phyloP scores from a whole-genome alignment of 2,797 vertebrate species.

The Hyperoplus immaculatus region DNA sequence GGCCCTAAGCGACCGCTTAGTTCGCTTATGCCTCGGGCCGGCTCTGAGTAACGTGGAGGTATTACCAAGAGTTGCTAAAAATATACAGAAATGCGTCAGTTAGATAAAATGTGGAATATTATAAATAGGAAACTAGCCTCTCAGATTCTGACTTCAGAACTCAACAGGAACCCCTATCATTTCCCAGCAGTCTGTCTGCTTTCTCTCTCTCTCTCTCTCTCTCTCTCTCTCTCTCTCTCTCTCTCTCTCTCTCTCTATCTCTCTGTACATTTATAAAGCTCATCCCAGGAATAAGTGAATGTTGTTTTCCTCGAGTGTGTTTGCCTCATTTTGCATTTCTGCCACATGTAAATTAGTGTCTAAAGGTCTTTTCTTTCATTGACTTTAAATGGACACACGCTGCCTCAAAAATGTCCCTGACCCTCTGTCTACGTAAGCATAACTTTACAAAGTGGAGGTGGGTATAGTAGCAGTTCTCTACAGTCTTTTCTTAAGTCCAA shows the following conservation, averaged over 20 bases:
- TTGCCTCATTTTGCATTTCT: background rate
- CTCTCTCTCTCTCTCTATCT: background rate
- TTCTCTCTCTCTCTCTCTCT: too few species aligned
- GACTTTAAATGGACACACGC: background rate
- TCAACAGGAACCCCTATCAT: background rate
- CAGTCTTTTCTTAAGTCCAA: slow-evolving; percentile 34
- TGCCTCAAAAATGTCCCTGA: background rate
- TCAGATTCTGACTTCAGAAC: background rate
- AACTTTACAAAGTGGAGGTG: background rate
- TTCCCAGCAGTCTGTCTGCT: too few species aligned
- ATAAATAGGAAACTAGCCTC: background rate
- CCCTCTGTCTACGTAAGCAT: background rate
- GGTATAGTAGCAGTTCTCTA: background rate
- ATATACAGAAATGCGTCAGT: too few species aligned
- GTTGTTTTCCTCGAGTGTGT: background rate
- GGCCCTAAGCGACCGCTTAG: too few species aligned
- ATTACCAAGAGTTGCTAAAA: too few species aligned
- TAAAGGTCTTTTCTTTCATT: background rate
- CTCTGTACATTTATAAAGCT: background rate
- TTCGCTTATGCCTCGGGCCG: too few species aligned
- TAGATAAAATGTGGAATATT: too few species aligned
- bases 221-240: background rate
- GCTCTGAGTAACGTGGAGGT: too few species aligned
- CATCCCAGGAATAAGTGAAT: background rate
- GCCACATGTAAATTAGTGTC: background rate